Evolutionary conservation across 2,797 vertebrate species (phyloP).

Genomic region (Carduelis carduelis): DNA sequence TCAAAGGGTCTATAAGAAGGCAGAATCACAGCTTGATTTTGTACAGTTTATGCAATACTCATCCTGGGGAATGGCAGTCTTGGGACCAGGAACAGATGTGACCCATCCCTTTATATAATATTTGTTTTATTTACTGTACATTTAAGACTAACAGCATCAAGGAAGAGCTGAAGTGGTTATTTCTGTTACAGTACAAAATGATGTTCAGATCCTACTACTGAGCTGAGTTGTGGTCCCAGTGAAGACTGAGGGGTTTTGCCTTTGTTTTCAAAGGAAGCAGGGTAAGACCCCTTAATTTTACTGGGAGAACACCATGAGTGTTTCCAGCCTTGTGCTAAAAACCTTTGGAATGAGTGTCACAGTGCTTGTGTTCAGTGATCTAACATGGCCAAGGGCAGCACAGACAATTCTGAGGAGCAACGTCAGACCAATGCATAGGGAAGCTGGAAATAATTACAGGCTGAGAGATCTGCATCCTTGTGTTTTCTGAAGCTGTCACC

Average conservation of each 20-base stretch:
- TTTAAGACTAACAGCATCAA: not conserved
- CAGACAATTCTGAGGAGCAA: not conserved
- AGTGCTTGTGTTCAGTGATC: not conserved
- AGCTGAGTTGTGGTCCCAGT: not conserved
- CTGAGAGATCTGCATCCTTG: not conserved
- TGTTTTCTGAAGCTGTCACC: not conserved
- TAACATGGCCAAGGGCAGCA: rapidly evolving
- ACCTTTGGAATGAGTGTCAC: not conserved
- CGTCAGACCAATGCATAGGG: not conserved
- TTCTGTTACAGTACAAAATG: not conserved
- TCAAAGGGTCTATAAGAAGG: not conserved
- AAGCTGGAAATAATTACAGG: not conserved
- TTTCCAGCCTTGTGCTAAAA: not conserved
- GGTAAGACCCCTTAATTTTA: not conserved
- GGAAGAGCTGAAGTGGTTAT: not conserved
- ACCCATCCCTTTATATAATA: not conserved
- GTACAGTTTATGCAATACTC: not conserved
- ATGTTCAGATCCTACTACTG: not conserved
- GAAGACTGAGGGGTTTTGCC: not conserved
- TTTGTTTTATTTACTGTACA: not conserved
- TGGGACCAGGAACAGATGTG: constrained; percentile 2
- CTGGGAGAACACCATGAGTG: not conserved
- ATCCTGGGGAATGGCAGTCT: constrained; percentile 7
- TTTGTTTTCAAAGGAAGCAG: not conserved
- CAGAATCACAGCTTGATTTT: constrained; percentile 45